These are phyloP conservation scores for Chionodraco myersi DNA, from an alignment of 2,113 vertebrate species.

Conservation along the genomic window DNA sequence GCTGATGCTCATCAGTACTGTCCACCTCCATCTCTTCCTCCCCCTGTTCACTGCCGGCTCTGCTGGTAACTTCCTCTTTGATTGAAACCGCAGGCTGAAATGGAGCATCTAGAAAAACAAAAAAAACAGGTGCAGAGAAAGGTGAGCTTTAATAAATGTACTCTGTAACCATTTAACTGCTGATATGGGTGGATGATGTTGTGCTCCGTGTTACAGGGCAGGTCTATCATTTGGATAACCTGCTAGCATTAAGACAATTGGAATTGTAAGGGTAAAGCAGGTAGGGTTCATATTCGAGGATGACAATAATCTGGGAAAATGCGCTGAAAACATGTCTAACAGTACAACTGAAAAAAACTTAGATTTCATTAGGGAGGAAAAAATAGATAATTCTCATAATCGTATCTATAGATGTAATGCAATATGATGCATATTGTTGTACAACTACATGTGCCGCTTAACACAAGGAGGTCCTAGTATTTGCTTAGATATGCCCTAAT, in stretches of 20 bases:
- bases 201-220: neutral
- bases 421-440: neutral
- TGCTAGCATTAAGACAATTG: neutral
- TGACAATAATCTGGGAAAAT: too few relatives aligned
- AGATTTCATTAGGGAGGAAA: neutral
- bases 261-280: neutral
- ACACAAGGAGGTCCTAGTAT: too few relatives aligned
- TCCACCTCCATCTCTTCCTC: constrained; percentile 99
- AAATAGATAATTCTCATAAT: too few relatives aligned
- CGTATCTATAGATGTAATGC: neutral
- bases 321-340: neutral
- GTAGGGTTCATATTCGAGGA: neutral
- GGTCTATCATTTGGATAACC: neutral
- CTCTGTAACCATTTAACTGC: neutral
- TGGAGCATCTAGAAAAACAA: constrained; percentile 55
- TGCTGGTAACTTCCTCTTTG: constrained; percentile 82
- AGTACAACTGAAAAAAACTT: neutral
- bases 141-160: neutral
- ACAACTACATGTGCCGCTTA: neutral
- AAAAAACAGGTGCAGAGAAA: neutral
- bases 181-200: neutral
- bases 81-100: constrained; percentile 24
- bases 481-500: neutral
- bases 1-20: constrained; percentile 85
- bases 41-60: constrained; percentile 88